Evolutionary conservation across 2,797 vertebrate genomes (phyloP), one percentile per base, ranked within the genome.

Genomic region (Cygnus olor): DNA sequence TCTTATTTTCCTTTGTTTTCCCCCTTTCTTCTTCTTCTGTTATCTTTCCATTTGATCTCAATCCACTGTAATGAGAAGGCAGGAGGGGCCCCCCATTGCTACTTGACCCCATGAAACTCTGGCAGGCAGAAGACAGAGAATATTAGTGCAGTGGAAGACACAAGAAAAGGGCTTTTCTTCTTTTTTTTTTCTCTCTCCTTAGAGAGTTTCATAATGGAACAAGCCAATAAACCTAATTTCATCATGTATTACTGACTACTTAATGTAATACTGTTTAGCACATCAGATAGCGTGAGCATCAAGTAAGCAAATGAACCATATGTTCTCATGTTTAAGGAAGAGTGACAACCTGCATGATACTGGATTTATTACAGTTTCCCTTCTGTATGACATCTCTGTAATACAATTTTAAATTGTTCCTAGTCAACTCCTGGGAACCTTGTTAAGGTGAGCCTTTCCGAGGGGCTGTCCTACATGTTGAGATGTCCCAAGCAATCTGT

Each of bases 141-240:
- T 45, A 4, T 14, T 28, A 61, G 36, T 3, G 16, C 30, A 74
- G 72, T 28, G 49, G 22, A 74, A 91, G 32, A 4, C 49, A 57
- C 36, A 15, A 56, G 47, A 38, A 84, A 93, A 74, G 24, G 25
- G 18, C 6, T 42, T 87, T 81, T 61, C 49, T 60, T 88, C 36
- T 36, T 21, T 64, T 28, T 42, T 42, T 71, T 20, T 68, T 47
- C 85, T 60, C 61, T 87, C 54, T 81, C 83, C 80, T 92, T 66
- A 38, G 90, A 71, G 90, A 86, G 34, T 11, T 90, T 88, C 56
- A 9, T 94, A 86, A 80, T 22, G 38, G 68, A 95, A 85, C 66
- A 86, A 95, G 91, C 88, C 92, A 94, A 92, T 81, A 95, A 96
- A 80, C 51, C 60, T 90, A 68, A 97, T 97, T 96, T 95, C 94